These are phyloP conservation scores for Caranx melampygus DNA, from an alignment of 2,113 vertebrate genomes.

Conservation along the genomic window DNA sequence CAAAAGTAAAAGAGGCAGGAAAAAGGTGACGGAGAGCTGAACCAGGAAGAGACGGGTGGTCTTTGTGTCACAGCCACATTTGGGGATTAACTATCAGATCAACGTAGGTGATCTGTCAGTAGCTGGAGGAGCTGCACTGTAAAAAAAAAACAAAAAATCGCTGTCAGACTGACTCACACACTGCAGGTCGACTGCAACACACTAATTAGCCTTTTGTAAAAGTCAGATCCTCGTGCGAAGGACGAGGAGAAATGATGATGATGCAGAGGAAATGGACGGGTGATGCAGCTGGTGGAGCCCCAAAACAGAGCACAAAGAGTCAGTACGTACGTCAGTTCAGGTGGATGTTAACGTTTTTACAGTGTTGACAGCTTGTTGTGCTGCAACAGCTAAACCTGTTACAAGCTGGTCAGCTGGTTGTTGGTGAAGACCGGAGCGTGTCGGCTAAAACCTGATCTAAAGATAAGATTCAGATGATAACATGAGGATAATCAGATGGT, in stretches of 20 bases:
- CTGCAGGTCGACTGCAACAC: neutral
- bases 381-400: neutral
- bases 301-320: neutral
- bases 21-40: conserved; percentile 24
- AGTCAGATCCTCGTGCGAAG: neutral
- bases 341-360: no score
- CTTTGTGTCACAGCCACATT: neutral
- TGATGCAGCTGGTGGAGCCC: neutral
- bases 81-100: neutral
- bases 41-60: neutral
- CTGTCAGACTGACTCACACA: no score
- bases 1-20: conserved; percentile 24
- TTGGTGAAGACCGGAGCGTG: no score
- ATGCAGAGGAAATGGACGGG: no score
- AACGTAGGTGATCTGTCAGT: no score
- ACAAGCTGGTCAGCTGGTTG: no score
- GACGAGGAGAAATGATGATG: neutral
- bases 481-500: neutral
- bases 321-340: no score
- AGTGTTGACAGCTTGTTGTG: neutral
- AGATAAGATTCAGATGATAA: neutral
- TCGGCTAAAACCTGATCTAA: neutral
- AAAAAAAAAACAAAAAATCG: no score
- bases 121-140: no score
- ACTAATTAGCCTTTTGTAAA: neutral